Evolutionary conservation across 2,888 invertebrate genomes (phyloP).

Genomic region (Epirrhoe alternata): DNA sequence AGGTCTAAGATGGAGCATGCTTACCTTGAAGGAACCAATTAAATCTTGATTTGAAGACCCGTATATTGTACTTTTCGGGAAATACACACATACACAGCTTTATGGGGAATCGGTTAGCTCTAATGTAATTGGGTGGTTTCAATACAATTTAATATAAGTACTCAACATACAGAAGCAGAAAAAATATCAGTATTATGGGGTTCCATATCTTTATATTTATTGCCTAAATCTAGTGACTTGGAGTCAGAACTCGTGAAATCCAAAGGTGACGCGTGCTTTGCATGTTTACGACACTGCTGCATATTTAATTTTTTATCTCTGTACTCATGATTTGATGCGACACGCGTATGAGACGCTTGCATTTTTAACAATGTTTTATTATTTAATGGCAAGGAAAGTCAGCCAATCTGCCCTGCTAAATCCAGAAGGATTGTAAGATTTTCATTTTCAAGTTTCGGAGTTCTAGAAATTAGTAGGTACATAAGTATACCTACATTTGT

Average conservation of each 20-base stretch:
- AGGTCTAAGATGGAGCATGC: no score
- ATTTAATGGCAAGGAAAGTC: not conserved
- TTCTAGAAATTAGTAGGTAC: no score
- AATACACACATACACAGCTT: no score
- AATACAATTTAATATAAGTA: not conserved
- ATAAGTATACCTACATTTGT: no score
- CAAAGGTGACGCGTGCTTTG: conserved; percentile 48
- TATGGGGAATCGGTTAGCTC: no score
- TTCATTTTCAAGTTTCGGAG: not conserved
- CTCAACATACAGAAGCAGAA: not conserved
- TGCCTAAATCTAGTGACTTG: conserved; percentile 27
- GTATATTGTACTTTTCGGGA: no score
- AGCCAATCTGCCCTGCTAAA: not conserved
- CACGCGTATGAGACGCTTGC: conserved; percentile 13
- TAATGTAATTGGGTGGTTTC: no score
- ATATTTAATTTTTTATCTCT: conserved; percentile 54
- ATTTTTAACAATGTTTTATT: conserved; percentile 23
- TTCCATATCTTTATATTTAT: conserved; percentile 13
- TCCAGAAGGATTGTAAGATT: not conserved
- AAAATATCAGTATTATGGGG: not conserved
- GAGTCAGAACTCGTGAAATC: conserved; percentile 52
- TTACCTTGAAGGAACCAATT: no score
- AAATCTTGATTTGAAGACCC: no score
- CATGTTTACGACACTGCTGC: conserved; percentile 50
- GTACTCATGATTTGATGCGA: conserved; percentile 44